Base-by-base conservation (phyloP, 2,888 invertebrate genomes). In the Andrena haemorrhoa region DNA sequence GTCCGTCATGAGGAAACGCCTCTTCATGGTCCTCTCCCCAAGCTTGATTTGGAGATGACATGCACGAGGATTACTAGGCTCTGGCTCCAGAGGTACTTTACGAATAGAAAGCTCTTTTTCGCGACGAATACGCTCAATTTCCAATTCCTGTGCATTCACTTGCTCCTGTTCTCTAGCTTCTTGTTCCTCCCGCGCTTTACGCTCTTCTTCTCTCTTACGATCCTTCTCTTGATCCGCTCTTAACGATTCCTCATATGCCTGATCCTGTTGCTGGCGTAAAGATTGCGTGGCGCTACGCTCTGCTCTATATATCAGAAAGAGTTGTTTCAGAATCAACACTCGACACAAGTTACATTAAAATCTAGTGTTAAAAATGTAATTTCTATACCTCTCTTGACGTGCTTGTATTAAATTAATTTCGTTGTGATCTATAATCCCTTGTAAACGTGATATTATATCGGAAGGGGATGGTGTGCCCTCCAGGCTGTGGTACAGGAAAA, bases 191-290 rank as follows among this genome's bases (percentile, higher is more conserved):
- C 94, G 94, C 23, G 95, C 96, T 80, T 95, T 95, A 2, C 94
- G 94, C 87, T 96, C 96, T 83, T 96, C 95, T 87, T 95, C 95
- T 51, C 96, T 95, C 66, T 95, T 95, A 0, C 97, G 95, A 93
- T 99, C 99, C 94, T 99, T 99, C 94, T 98, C 98, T 94, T 98
- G 98, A 94, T 99, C 99, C 0, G 98, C 98, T 56, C 96, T 95
- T 56, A 99, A 94, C 4, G 98, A 98, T 93, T 97, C 97, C 92
- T 97, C 96, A 93, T 98, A 99, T 0, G 99, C 99, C 93, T 97
- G 97, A 94, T 99, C 99, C 93, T 99, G 99, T 86, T 98, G 97
- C 70, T 97, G 97, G 47, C 99, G 95, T 68, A 99, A 94, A 0
- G 97, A 97, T 88, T 98, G 97, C 79, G 97, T 98, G 86, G 98